Evolutionary conservation across 1,140 invertebrate species (phyloP).

Genomic region (Kradibia gibbosae): DNA sequence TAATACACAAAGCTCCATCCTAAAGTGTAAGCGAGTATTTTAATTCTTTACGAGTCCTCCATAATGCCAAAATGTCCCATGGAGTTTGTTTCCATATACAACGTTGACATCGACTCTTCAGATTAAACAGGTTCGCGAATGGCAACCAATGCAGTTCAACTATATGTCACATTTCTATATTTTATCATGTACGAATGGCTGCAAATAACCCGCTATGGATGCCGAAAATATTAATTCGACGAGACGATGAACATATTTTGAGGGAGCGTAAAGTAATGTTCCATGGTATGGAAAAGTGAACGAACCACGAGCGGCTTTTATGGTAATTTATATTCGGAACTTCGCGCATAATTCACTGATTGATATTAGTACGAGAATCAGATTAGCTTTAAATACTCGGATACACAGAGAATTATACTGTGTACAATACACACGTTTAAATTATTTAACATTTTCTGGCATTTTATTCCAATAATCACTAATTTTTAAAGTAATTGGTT

Average conservation of each 20-base stretch:
- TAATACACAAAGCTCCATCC: neutral
- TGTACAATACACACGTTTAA: neutral
- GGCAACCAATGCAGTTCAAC: neutral
- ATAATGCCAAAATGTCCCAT: neutral
- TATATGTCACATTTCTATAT: neutral
- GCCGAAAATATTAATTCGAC: conserved; percentile 35
- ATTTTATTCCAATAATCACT: conserved; percentile 15
- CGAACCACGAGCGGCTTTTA: neutral
- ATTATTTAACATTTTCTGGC: neutral
- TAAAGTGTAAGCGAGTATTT: neutral
- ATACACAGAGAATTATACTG: neutral
- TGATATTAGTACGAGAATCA: conserved; percentile 37
- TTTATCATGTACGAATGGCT: conserved; percentile 42
- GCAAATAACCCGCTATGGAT: neutral
- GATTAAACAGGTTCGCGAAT: neutral
- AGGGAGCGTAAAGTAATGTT: neutral
- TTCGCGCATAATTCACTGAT: conserved; percentile 34
- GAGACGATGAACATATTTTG: conserved; percentile 34
- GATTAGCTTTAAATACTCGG: conserved; percentile 14
- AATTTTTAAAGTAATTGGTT: neutral
- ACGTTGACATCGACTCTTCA: neutral
- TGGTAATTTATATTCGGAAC: conserved; percentile 24
- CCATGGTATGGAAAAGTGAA: neutral
- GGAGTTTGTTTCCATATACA: neutral
- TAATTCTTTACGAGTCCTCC: conserved; percentile 24